Percentiles rank a stretch among this genome's conserved stretches.
Evolutionary conservation across 2,113 vertebrate species (phyloP).

Genomic region (Calyptommatus sinebrachiatus): DNA sequence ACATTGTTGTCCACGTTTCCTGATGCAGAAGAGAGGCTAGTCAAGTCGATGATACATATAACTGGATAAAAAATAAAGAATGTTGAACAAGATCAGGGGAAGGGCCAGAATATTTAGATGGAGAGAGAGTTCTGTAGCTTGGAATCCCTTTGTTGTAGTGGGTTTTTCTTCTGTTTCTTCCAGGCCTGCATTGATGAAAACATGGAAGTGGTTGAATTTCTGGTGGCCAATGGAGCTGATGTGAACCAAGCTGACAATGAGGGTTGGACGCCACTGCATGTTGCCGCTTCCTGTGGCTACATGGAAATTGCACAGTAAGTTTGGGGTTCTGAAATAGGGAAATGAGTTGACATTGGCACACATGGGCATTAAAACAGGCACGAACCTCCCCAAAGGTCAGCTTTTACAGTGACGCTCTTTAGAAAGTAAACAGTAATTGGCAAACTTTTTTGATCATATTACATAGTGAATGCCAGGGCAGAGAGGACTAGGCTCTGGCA

Average conservation of each 20-base stretch:
- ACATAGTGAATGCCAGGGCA: not conserved
- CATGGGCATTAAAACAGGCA: not conserved
- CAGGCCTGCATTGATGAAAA: constrained; percentile 91
- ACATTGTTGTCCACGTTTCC: not conserved
- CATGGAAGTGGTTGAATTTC: constrained; percentile 86
- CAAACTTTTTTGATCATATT: not conserved
- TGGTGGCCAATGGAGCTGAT: constrained; percentile 78
- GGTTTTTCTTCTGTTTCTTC: not conserved
- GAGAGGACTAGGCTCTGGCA: not conserved
- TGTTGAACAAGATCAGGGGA: not conserved
- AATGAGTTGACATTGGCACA: no score
- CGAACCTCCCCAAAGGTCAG: not conserved
- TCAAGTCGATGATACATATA: not conserved
- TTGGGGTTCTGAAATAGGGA: not conserved
- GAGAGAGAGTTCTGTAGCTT: not conserved
- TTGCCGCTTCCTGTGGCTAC: constrained; percentile 86
- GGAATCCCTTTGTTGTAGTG: no score
- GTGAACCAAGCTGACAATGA: constrained; percentile 90
- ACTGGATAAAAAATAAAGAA: not conserved
- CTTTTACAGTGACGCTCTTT: not conserved
- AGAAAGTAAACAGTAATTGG: not conserved
- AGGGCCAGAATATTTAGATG: not conserved
- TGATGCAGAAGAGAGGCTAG: not conserved
- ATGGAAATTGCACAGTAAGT: constrained; percentile 86
- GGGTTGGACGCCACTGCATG: constrained; percentile 90